Conservation (phyloP, 2,888 invertebrate genomes). For the Adela reaumurella region DNA sequence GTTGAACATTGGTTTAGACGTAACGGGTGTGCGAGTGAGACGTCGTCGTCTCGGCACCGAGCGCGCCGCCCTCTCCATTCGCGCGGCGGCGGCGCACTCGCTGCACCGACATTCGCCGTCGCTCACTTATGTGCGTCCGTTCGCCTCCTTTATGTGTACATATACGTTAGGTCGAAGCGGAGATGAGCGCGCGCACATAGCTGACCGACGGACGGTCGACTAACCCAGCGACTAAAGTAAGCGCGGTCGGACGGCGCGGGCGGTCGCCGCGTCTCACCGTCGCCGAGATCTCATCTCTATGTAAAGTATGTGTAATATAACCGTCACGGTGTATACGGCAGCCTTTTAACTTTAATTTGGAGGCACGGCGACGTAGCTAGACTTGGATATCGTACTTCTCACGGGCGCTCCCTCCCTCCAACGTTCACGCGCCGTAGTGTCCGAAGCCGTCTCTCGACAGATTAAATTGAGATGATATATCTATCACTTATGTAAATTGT, state of each 20-base stretch:
- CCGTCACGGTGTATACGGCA: not conserved
- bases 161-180: not conserved
- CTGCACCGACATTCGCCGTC: not conserved
- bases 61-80: not conserved
- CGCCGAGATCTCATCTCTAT: slow-evolving; percentile 1
- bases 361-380: not conserved
- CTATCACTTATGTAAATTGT: not conserved
- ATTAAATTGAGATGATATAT: not conserved
- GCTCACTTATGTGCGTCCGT: not conserved
- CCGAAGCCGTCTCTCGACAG: too few relatives aligned
- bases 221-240: slow-evolving; percentile 5
- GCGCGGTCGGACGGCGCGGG: not conserved
- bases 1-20: slow-evolving; percentile 21
- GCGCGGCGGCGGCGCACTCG: not conserved
- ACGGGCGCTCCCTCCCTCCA: slow-evolving; percentile 26
- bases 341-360: not conserved
- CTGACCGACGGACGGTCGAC: not conserved
- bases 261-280: not conserved
- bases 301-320: not conserved
- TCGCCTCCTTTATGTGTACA: not conserved
- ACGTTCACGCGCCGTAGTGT: too few relatives aligned
- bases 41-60: not conserved
- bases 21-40: slow-evolving; percentile 23
- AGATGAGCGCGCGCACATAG: not conserved
- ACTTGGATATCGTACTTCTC: slow-evolving; percentile 50